Base-by-base conservation (phyloP, 2,113 vertebrate species). In the Podarcis cretensis region DNA sequence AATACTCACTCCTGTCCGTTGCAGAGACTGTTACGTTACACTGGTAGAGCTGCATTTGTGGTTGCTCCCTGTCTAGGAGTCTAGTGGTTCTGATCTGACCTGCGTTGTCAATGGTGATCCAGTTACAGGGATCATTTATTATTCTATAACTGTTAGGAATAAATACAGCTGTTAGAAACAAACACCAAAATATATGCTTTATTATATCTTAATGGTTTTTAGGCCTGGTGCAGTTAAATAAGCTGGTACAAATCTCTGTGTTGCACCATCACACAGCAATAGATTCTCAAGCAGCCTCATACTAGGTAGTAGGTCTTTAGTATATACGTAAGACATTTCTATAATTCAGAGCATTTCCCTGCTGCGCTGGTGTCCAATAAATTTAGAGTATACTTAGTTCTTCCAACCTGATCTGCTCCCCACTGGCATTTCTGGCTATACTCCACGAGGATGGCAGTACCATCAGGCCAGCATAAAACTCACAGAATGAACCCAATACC, bases 41-140 rank as follows among this genome's bases (percentile, higher is more conserved):
- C 82, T 97, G 95, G 59, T 97, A 96, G 73, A 96, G 86, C 59
- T 94, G 93, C 80, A 98, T 97, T 74, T 97, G 97, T 27, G 85
- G 75, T 2, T 97, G 95, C 90, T 99, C 98, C 94, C 98, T 96
- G 89, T 99, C 98, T 69, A 99, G 95, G 1, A 96, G 89, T 96
- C 96, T 97, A 18, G 95, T 14, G 12, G 98, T 98, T 89, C 13
- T 98, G 95, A 99, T 95, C 90, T 98, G 91, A 35, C 98, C 98
- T 0, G 94, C 95, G 91, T 90, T 95, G 71, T 97, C 93, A n/a
- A 99, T 95, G 81, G 76, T 96, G 92, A 99, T 93, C 98, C 98
- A 99, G 3, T 93, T 94, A 18, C 95, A 98, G 0, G 97, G 97
- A 68, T 98, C 98, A 88, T 83, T 78, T 75, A 93, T 0, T 95